Base-by-base conservation (phyloP, 1,140 invertebrate genomes). In the Macrosteles quadrilineatus region DNA sequence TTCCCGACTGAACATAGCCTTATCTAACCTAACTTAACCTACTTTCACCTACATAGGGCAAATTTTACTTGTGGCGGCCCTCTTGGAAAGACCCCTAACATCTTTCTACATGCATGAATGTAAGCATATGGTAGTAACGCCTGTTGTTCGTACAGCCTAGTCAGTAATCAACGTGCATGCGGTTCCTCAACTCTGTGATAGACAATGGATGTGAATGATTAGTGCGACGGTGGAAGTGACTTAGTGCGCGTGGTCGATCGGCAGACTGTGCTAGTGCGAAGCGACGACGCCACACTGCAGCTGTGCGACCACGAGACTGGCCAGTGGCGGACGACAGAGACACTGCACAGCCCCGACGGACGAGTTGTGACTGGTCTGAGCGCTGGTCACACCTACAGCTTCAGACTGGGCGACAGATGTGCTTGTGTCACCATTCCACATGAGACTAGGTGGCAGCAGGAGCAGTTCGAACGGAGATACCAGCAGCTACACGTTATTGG, bases 301-400 rank as follows among this genome's bases (percentile, higher is more conserved):
- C 31, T 29, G 17, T 45, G 63, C 36, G 40, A 45, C 23, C 63
- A 66, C 23, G 36, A 66, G 36, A 45, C 63, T 1, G 63, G 36
- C 9, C 17, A 32, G n/a, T 63, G 59, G 59, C 27, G 29, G 78
- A 81, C 25, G 74, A 75, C 36, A 73, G 76, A 3, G 78, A 79
- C 32, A 73, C 76, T 0, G 76, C 77, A 19, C 55, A 68, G 0
- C 80, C 76, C 70, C 76, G 75, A n/a, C 74, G 81, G 59, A 11
- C 59, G 29, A 11, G 2, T 63, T 2, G 59, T 63, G 17, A 19
- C 59, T 67, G 80, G 80, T n/a, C 75, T 87, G 0, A 78, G 78
- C 17, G 80, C 84, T 67, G 83, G 90, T 70, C 81, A 88, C 75
- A 87, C 88, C 1, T 93, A 92, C 75, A 89, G 85, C 76, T 93